Base-by-base conservation (phyloP, 2,888 invertebrate species). In the Drosophila kuntzei region DNA sequence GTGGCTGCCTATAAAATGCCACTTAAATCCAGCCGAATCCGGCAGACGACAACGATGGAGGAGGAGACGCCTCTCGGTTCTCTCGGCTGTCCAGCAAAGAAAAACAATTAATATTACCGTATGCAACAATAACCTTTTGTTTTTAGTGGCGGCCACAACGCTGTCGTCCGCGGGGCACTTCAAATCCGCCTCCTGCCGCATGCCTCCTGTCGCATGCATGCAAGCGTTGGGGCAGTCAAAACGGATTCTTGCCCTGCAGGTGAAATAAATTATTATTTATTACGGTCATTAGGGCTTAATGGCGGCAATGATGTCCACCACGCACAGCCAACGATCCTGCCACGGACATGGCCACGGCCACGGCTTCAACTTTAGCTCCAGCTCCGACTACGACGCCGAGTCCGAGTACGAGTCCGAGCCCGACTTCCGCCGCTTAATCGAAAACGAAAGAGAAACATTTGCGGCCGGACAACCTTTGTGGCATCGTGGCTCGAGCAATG, bases 261-360 rank as follows among this genome's bases (percentile, higher is more conserved):
- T 86, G 82, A 86, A 86, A 86, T 86, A 86, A 89, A 86, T 89
- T 86, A 86, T 86, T 86, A 86, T 86, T 86, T 89, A 86, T 86
- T 85, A 87, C 82, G 87, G 86, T 86, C 86, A 86, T 86, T 86
- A 86, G 89, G 76, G 74, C 86, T 84, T 89, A 86, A 86, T 86
- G 87, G 89, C 64, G 86, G 89, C 86, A 85, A 87, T 85, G 89
- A 85, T 89, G 89, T 85, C 87, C 89, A 86, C 85, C 85, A 77
- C 81, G 71, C 81, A 79, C 71, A 66, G 74, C 54, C 63, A 47
- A 14, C 36, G 37, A 39, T 44, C 54, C 47, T 22, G 54, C 39
- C 49, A 50, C 50, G 53, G 60, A 67, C 62, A 61, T 41, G 62
- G 64, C 60, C 67, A 65, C 49, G 34, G 62, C 20, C 55, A 34